phyloP scores from a whole-genome alignment of 2,888 invertebrate species.

The Dilophus febrilis region DNA sequence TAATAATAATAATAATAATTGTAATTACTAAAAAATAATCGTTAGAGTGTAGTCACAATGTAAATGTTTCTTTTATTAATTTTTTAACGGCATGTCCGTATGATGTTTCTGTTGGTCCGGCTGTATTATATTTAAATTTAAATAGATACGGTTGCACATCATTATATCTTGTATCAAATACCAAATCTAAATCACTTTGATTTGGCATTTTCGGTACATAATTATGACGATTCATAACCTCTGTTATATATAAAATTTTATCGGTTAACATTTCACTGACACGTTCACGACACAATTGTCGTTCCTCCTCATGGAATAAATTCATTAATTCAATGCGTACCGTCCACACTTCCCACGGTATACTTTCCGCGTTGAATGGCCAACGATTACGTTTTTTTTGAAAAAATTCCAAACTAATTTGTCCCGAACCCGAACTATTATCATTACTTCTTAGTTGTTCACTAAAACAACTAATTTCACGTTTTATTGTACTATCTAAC shows the following conservation, averaged over 20 bases:
- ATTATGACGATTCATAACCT: constrained; percentile 88
- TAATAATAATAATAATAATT: no score
- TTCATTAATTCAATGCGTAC: constrained; percentile 77
- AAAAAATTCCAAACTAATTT: constrained; percentile 89
- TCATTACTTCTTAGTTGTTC: constrained; percentile 58
- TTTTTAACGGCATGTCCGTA: constrained; percentile 75
- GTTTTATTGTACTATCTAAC: constrained; percentile 52
- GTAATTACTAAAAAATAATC: background rate
- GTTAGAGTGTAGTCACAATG: constrained; percentile 51
- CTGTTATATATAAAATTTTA: constrained; percentile 85
- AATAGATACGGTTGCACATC: constrained; percentile 96
- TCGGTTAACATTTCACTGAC: constrained; percentile 78
- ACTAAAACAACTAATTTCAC: constrained; percentile 61
- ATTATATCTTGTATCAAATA: constrained; percentile 83
- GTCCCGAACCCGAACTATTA: constrained; percentile 49
- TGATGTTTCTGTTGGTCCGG: constrained; percentile 64
- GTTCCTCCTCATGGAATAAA: constrained; percentile 70
- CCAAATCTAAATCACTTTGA: constrained; percentile 76
- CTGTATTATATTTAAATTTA: constrained; percentile 71
- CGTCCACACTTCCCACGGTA: constrained; percentile 99
- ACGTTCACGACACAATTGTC: constrained; percentile 72
- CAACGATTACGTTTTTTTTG: constrained; percentile 79
- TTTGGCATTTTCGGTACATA: constrained; percentile 93
- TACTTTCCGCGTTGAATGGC: constrained; percentile 79
- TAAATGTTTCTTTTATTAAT: constrained; percentile 67